These are phyloP conservation scores for Hippocampus abdominalis DNA, from an alignment of 2,113 vertebrate species.

Conservation along the genomic window DNA sequence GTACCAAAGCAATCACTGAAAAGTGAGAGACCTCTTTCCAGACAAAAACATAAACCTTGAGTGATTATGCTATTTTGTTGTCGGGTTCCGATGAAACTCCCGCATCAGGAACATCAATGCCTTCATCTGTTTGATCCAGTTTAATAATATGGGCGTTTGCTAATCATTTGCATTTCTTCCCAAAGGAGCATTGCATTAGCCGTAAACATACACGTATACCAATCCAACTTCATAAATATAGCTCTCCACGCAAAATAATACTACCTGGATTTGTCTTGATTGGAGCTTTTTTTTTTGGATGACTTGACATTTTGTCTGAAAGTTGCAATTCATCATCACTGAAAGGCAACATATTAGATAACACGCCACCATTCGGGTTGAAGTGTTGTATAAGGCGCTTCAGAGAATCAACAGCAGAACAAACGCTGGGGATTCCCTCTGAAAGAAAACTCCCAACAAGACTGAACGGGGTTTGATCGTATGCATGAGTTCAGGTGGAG, in stretches of 20 bases:
- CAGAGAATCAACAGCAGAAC: conserved; percentile 36
- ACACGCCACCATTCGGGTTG: conserved; percentile 12
- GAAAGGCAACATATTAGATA: conserved; percentile 26
- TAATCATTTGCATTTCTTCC: too few relatives aligned
- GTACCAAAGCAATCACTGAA: too few relatives aligned
- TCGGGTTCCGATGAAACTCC: too few relatives aligned
- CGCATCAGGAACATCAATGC: too few relatives aligned
- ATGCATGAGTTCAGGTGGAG: conserved; percentile 50
- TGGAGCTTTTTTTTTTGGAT: background rate
- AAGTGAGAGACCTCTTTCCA: too few relatives aligned
- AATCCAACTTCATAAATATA: background rate
- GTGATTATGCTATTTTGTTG: too few relatives aligned
- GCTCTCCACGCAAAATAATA: background rate
- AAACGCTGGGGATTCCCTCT: conserved; percentile 68
- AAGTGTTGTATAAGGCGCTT: conserved; percentile 22
- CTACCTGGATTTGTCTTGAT: background rate
- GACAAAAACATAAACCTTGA: too few relatives aligned
- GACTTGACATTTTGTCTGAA: conserved; percentile 17
- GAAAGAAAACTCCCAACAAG: conserved; percentile 57
- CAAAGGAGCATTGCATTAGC: too few relatives aligned
- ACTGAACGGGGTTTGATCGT: conserved; percentile 55
- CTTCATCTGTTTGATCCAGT: too few relatives aligned
- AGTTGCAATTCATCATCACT: conserved; percentile 7
- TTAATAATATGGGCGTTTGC: too few relatives aligned
- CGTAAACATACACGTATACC: too few relatives aligned